phyloP scores from a whole-genome alignment of 37 sponge, comb jelly and placozoan species.

The Beroe ovata region DNA sequence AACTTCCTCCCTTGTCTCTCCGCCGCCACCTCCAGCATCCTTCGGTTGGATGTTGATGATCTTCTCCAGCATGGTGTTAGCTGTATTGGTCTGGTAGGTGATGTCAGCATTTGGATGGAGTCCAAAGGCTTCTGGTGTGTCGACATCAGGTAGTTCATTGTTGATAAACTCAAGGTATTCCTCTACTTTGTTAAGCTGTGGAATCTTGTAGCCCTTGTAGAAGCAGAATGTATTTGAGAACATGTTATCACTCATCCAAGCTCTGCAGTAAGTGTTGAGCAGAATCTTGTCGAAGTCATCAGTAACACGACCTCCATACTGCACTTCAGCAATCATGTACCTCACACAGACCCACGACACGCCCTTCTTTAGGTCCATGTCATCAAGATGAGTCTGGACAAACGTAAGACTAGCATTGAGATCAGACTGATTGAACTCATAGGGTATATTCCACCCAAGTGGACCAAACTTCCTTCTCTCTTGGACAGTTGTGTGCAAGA shows the following conservation, averaged over 20 bases:
- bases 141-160: constrained; percentile 79
- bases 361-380: constrained; percentile 85
- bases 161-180: constrained; percentile 92
- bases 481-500: constrained; percentile 99
- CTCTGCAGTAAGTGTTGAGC: constrained; percentile 88
- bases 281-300: constrained; percentile 95
- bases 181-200: constrained; percentile 78
- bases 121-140: constrained; percentile 98
- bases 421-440: constrained; percentile 83
- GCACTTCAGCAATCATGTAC: constrained; percentile 97
- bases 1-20: constrained; percentile 92
- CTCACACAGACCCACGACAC: constrained; percentile 90
- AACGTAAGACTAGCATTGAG: constrained; percentile 85
- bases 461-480: constrained; percentile 69
- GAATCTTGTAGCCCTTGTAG: constrained; percentile 94
- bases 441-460: constrained; percentile 67
- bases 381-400: constrained; percentile 94
- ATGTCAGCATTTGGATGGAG: constrained; percentile 99
- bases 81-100: constrained; percentile 72
- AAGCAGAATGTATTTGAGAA: constrained; percentile 85
- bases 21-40: constrained; percentile 92
- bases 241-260: constrained; percentile 95
- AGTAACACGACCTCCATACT: constrained; percentile 96
- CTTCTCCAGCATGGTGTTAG: constrained; percentile 77
- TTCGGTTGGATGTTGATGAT: constrained; percentile 98